Evolutionary conservation across 1,140 invertebrate genomes (phyloP).

Genomic region (Drusus annulatus): DNA sequence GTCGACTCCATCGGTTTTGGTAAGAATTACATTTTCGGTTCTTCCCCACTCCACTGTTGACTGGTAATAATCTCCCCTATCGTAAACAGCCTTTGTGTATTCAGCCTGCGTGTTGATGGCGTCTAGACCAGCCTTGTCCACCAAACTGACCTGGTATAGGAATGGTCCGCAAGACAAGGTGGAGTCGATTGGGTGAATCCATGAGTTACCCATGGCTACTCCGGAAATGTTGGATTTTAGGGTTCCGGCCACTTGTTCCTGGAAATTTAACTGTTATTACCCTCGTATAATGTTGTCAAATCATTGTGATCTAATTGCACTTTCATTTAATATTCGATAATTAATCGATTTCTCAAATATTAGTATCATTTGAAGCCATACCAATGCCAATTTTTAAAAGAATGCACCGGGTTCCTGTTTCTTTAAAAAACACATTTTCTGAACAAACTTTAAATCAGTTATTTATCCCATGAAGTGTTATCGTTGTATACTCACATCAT

Average conservation of each 20-base stretch:
- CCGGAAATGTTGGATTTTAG: conserved; percentile 83
- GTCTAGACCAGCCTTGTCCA: conserved; percentile 75
- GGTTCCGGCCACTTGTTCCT: conserved; percentile 77
- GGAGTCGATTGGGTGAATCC: conserved; percentile 89
- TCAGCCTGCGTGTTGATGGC: conserved; percentile 71
- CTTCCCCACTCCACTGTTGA: conserved; percentile 78
- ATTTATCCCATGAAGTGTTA: no score
- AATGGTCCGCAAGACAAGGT: conserved; percentile 86
- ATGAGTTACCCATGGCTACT: conserved; percentile 87
- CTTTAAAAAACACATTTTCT: no score
- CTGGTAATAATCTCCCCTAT: conserved; percentile 70
- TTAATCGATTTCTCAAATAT: no score
- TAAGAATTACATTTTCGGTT: conserved; percentile 75
- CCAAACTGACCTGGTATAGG: conserved; percentile 76
- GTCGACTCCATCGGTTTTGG: conserved; percentile 77
- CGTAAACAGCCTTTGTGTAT: conserved; percentile 70
- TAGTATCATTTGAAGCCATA: no score
- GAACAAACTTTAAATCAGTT: no score
- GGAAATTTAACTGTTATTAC: no score
- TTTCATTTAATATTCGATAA: no score
- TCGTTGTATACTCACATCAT: conserved; percentile 69
- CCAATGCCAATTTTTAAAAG: no score
- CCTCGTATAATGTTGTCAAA: no score
- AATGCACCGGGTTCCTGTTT: no score
- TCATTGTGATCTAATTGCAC: no score